Evolutionary conservation across 2,797 vertebrate species (phyloP).

Genomic region (Sebastes baramenuke): DNA sequence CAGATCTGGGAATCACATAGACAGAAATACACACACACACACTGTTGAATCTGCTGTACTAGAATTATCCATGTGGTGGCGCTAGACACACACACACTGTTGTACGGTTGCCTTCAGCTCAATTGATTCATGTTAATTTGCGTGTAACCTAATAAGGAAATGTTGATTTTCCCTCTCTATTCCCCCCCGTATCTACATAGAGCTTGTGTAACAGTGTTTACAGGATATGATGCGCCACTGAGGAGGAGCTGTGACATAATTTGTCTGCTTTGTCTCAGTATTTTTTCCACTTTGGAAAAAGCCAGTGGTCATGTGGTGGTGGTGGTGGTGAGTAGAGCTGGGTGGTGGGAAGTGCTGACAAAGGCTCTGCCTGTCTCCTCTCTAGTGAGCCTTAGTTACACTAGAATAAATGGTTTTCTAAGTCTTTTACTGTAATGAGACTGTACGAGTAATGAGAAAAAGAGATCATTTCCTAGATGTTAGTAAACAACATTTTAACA

Average conservation of each 20-base stretch:
- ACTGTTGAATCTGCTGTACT: conserved; percentile 19
- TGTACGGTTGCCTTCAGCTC: background rate
- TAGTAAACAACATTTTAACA: background rate
- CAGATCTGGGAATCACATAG: background rate
- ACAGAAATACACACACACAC: background rate
- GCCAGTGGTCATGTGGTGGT: background rate
- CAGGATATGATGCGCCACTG: background rate
- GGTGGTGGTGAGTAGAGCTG: background rate
- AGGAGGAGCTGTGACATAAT: background rate
- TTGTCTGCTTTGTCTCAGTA: background rate
- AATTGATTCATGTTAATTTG: background rate
- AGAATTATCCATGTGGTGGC: conserved; percentile 40
- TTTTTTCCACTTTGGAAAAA: background rate
- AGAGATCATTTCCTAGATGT: background rate
- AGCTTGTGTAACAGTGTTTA: background rate
- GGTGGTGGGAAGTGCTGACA: background rate
- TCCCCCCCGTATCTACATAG: background rate
- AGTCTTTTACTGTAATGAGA: background rate
- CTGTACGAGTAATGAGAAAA: background rate
- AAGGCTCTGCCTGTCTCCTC: background rate
- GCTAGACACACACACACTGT: conserved; percentile 2
- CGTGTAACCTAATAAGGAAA: conserved; percentile 33
- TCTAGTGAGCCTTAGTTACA: background rate
- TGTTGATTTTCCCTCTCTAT: background rate
- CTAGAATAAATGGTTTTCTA: background rate